Evolutionary conservation across 2,113 vertebrate species (phyloP), one percentile per base, ranked within the genome.

Genomic region (Erinaceus europaeus): DNA sequence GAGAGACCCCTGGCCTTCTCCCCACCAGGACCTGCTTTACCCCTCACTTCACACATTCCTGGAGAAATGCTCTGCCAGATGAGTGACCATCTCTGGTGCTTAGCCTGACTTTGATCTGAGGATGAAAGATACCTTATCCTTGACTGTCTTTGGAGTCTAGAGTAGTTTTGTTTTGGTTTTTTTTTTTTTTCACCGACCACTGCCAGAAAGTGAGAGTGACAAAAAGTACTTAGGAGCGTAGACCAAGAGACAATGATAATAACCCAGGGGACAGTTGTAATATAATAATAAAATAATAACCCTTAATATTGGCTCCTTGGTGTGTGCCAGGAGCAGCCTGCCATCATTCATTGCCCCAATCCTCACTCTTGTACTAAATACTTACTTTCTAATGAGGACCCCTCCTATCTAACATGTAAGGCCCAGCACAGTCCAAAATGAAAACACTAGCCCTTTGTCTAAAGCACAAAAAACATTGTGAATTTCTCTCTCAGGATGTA

Each of bases 331-430:
- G 32, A 29, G 36, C 7, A 62, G 15, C 8, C 52, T 73, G 55
- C 9, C 36, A 75, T 86, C 67, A 50, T 17, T 52, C 32, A 57
- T 44, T 72, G 38, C n/a, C 29, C 23, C 48, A 5, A 75, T 23
- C 14, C 6, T 74, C 29, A 53, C 3, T 61, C 10, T 71, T 84
- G 1, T 4, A 83, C 23, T 42, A 65, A 91, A 44, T 77, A 40
- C 52, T 78, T 69, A 38, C 57, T 84, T 91, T 71, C 77, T 65
- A 67, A 32, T 55, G 87, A 90, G 48, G 6, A 53, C n/a, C n/a
- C n/a, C n/a, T 17, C 23, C 57, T 40, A 10, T 78, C 20, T 78
- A 50, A 79, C 42, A 82, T 71, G 6, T 13, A 85, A 87, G 23
- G 17, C 7, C 4, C 48, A 55, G 17, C 3, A 1, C 44, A 40